Evolutionary conservation across 1,140 invertebrate species (phyloP).

Genomic region (Cyphomyrmex costatus): DNA sequence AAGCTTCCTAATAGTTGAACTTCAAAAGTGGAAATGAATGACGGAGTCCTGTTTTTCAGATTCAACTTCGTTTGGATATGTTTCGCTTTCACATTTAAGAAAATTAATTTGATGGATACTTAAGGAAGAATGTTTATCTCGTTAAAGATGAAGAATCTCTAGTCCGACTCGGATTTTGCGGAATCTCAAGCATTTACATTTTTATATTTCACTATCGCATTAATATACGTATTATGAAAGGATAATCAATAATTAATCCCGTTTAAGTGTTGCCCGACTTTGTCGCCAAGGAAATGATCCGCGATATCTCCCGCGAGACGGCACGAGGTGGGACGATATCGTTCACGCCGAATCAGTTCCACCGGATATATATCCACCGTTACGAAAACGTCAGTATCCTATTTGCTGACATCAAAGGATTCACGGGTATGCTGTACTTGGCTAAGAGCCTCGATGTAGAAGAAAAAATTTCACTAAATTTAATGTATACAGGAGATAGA

Average conservation of each 20-base stretch:
- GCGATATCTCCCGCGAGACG: constrained; percentile 93
- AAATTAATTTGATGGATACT: not conserved
- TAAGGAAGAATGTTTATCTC: not conserved
- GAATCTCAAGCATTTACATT: not conserved
- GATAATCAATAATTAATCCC: not conserved
- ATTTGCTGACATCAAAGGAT: constrained; percentile 99
- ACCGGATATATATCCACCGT: constrained; percentile 98
- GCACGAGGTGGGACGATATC: constrained; percentile 89
- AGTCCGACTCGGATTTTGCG: not conserved
- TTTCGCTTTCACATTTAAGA: not conserved
- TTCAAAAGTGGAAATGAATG: not conserved
- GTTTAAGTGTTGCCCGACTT: constrained; percentile 97
- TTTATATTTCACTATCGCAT: not conserved
- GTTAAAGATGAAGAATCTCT: not conserved
- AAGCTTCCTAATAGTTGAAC: not conserved
- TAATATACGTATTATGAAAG: not conserved
- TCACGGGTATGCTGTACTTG: constrained; percentile 91
- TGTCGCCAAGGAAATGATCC: constrained; percentile 97
- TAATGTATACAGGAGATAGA: not conserved
- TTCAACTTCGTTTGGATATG: not conserved
- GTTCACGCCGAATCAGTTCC: constrained; percentile 95
- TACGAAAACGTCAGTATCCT: constrained; percentile 99
- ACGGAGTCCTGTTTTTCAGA: not conserved
- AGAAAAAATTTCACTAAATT: not conserved
- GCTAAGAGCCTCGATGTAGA: not conserved